Percentiles rank a stretch among this genome's conserved stretches.
phyloP scores from a whole-genome alignment of 2,113 vertebrate genomes.

The Mugil cephalus region DNA sequence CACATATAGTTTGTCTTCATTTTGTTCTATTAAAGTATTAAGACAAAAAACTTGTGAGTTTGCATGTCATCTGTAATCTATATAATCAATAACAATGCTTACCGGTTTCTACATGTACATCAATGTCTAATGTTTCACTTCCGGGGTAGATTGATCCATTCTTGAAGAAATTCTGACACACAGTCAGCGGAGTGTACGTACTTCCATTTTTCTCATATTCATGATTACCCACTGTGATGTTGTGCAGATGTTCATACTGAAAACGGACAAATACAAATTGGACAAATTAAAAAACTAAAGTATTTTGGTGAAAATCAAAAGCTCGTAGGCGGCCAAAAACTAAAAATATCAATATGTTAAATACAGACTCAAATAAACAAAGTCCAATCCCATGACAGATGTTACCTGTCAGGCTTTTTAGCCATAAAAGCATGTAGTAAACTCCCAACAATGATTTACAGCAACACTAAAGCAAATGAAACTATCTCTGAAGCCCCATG shows the following conservation, averaged over 20 bases:
- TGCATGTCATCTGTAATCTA: neutral
- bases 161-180: slow-evolving; percentile 93
- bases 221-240: slow-evolving; percentile 91
- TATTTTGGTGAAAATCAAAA: neutral
- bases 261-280: slow-evolving; percentile 18
- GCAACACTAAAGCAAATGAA: slow-evolving; percentile 10
- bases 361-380: slow-evolving; percentile 21
- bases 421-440: slow-evolving; percentile 7
- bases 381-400: slow-evolving; percentile 51
- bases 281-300: neutral
- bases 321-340: neutral
- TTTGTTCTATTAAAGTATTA: too few species aligned
- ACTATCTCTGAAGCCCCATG: neutral
- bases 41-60: too few species aligned
- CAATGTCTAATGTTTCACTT: slow-evolving; percentile 94
- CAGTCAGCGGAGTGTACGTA: slow-evolving; percentile 79
- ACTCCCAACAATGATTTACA: slow-evolving; percentile 48
- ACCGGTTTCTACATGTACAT: slow-evolving; percentile 91
- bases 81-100: neutral
- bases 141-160: slow-evolving; percentile 88
- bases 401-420: neutral
- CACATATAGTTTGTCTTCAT: too few species aligned
- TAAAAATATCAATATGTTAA: neutral
- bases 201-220: slow-evolving; percentile 87
- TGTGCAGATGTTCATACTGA: slow-evolving; percentile 88